Percentiles rank a stretch among this genome's conserved stretches.
Conservation (phyloP, 2,113 vertebrate species). For the Rhagologus leucostigma region DNA sequence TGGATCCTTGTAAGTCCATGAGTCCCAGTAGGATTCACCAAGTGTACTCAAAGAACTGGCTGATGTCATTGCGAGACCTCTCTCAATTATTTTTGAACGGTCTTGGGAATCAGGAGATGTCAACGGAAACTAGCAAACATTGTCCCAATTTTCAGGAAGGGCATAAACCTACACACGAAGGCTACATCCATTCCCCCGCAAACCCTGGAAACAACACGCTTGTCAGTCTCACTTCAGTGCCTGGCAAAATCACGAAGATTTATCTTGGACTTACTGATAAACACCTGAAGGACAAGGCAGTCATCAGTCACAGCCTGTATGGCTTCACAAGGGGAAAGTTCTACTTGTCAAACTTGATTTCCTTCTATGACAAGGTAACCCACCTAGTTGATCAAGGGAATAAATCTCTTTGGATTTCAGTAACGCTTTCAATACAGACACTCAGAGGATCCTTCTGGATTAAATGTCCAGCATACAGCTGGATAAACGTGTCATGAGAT, state of each 20-base stretch:
- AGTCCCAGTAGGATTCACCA: not conserved
- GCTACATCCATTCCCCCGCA: not conserved
- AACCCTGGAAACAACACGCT: not conserved
- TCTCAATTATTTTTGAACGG: not conserved
- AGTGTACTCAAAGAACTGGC: not conserved
- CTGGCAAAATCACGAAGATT: not conserved
- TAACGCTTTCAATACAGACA: not conserved
- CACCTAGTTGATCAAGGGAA: not conserved
- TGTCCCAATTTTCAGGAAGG: not conserved
- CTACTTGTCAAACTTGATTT: not conserved
- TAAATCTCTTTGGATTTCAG: not conserved
- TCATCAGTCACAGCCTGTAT: not conserved
- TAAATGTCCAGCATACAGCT: not conserved
- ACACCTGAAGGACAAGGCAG: not conserved
- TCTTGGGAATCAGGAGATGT: not conserved
- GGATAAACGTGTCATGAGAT: not conserved
- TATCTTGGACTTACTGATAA: not conserved
- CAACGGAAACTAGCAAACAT: not conserved
- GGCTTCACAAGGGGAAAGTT: not conserved
- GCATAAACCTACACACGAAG: not conserved
- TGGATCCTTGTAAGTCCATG: not conserved
- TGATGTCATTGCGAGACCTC: not conserved
- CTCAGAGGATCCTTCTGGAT: not conserved
- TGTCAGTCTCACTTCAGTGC: not conserved
- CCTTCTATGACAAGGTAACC: not conserved